phyloP scores from a whole-genome alignment of 2,888 invertebrate species.

The Schizaphis graminum region DNA sequence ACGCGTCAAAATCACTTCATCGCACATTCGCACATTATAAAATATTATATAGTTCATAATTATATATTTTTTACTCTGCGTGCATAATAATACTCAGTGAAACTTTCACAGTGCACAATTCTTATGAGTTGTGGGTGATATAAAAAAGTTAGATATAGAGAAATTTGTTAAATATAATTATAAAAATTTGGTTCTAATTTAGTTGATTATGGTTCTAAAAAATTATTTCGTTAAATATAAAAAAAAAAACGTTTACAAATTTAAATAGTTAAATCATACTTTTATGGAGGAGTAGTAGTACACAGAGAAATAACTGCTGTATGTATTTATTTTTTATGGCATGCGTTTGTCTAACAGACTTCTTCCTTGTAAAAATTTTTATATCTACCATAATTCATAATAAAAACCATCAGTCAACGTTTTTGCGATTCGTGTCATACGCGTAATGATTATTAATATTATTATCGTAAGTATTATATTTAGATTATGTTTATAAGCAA shows the following conservation, averaged over 20 bases:
- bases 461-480: background rate
- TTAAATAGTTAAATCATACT: background rate
- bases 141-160: background rate
- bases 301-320: background rate
- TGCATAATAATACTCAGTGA: background rate
- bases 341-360: background rate
- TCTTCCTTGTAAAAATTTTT: background rate
- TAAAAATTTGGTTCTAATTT: background rate
- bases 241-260: background rate
- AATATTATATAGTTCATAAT: background rate
- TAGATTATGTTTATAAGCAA: too few species aligned
- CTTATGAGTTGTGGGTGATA: background rate
- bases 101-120: background rate
- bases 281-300: background rate
- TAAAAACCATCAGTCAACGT: background rate
- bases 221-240: background rate
- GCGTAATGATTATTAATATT: background rate
- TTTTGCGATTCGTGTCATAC: background rate
- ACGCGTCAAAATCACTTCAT: background rate
- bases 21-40: background rate
- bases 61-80: background rate
- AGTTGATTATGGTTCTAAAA: background rate
- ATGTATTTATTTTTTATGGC: background rate
- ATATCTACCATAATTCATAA: background rate
- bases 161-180: background rate